Percentiles rank a stretch among this genome's conserved stretches.
phyloP scores from a whole-genome alignment of 2,888 invertebrate species.

The Coenonympha glycerion region DNA sequence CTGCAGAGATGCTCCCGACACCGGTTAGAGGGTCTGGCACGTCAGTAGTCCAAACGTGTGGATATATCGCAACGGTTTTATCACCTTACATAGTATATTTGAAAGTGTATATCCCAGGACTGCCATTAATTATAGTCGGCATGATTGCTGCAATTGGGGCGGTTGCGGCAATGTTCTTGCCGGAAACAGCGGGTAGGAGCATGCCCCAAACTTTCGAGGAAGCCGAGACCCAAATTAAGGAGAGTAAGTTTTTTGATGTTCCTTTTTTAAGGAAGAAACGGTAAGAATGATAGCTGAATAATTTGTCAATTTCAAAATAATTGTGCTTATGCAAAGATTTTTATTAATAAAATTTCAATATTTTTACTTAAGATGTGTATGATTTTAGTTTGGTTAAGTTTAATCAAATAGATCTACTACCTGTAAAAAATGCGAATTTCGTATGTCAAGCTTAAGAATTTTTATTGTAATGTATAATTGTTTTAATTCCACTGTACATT shows the following conservation, averaged over 20 bases:
- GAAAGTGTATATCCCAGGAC: slow-evolving; percentile 41
- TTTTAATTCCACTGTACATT: no score
- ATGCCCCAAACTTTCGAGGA: slow-evolving; percentile 61
- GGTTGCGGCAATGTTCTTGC: slow-evolving; percentile 41
- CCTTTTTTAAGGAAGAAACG: slow-evolving; percentile 37
- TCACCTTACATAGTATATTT: slow-evolving; percentile 57
- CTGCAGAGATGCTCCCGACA: slow-evolving; percentile 53
- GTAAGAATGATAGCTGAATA: background rate
- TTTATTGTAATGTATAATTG: no score
- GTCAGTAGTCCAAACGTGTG: slow-evolving; percentile 49
- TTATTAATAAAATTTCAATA: no score
- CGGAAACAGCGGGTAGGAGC: slow-evolving; percentile 54
- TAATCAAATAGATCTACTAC: no score
- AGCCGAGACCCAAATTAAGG: slow-evolving; percentile 45
- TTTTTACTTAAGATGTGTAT: no score
- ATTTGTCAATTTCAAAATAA: no score
- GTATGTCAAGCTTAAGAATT: no score
- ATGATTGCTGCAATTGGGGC: slow-evolving; percentile 37
- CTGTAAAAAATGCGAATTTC: no score
- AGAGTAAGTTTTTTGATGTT: slow-evolving; percentile 44
- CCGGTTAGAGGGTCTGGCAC: slow-evolving; percentile 50
- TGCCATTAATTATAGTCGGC: slow-evolving; percentile 49
- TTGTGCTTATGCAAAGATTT: no score
- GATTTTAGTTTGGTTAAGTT: no score
- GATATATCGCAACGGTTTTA: slow-evolving; percentile 40